A percentile compares a stretch with the other conserved stretches of the same genome.
Conservation (phyloP, 2,797 vertebrate genomes). For the Neosalanx taihuensis region DNA sequence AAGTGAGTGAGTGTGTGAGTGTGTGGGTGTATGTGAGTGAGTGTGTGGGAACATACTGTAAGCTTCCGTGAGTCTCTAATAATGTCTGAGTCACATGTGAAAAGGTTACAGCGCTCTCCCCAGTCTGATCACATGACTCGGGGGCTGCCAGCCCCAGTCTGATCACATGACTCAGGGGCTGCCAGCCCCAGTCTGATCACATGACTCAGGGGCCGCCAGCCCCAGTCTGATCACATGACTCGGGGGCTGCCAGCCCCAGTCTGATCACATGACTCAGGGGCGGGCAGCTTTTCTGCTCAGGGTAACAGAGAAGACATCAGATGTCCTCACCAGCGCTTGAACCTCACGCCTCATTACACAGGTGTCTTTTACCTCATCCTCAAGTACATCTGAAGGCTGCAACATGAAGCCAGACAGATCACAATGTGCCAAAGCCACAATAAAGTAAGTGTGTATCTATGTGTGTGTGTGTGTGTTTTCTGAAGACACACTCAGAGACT, state of each 20-base stretch:
- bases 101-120: slow-evolving; percentile 32
- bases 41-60: neutral
- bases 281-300: slow-evolving; percentile 26
- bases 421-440: neutral
- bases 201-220: no score
- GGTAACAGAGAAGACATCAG: neutral
- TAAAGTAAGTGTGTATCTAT: neutral
- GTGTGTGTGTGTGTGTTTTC: neutral
- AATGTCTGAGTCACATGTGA: slow-evolving; percentile 39
- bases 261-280: neutral
- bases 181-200: no score
- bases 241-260: no score
- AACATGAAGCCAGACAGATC: slow-evolving; percentile 14
- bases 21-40: neutral
- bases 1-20: neutral
- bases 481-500: neutral
- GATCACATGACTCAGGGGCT: no score
- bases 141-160: no score
- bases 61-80: slow-evolving; percentile 14
- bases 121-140: slow-evolving; percentile 42
- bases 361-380: slow-evolving; percentile 15
- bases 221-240: no score
- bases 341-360: slow-evolving; percentile 35
- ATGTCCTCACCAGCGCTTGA: neutral
- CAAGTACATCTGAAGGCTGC: slow-evolving; percentile 12